These are phyloP conservation scores for Metridium senile DNA, from an alignment of 92 coral and sea anemone genomes.

Conservation along the genomic window DNA sequence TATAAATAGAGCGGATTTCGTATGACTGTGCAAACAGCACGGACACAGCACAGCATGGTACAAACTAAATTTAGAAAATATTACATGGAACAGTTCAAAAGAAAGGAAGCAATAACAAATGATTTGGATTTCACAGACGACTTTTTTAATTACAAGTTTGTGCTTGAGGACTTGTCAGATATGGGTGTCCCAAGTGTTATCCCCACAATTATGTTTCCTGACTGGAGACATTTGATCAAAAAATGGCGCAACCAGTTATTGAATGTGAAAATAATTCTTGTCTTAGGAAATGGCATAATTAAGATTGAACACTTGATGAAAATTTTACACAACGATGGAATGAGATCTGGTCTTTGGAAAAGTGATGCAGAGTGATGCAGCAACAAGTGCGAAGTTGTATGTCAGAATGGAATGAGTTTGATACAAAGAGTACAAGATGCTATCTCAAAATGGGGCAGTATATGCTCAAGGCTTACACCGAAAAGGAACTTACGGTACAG, in stretches of 20 bases:
- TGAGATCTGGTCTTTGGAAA: neutral
- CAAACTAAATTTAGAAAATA: slow-evolving; percentile 35
- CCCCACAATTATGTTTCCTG: too few relatives aligned
- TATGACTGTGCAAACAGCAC: too few relatives aligned
- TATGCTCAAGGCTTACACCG: neutral
- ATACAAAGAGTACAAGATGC: neutral
- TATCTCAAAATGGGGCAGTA: neutral
- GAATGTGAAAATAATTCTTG: neutral
- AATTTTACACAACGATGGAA: neutral
- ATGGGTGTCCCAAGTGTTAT: too few relatives aligned
- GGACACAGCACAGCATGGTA: too few relatives aligned
- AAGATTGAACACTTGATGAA: neutral
- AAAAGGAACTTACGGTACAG: neutral
- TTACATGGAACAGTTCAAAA: slow-evolving; percentile 1
- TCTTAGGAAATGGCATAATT: neutral
- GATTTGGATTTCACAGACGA: neutral
- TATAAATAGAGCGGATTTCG: too few relatives aligned
- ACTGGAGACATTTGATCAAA: neutral
- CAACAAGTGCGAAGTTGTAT: neutral
- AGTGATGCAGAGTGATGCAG: neutral
- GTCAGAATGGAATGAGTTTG: neutral
- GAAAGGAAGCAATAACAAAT: too few relatives aligned
- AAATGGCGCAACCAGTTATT: neutral
- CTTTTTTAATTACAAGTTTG: neutral
- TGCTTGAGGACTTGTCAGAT: neutral